Conservation (phyloP, 2,888 invertebrate genomes). For the Harpalus rubripes region DNA sequence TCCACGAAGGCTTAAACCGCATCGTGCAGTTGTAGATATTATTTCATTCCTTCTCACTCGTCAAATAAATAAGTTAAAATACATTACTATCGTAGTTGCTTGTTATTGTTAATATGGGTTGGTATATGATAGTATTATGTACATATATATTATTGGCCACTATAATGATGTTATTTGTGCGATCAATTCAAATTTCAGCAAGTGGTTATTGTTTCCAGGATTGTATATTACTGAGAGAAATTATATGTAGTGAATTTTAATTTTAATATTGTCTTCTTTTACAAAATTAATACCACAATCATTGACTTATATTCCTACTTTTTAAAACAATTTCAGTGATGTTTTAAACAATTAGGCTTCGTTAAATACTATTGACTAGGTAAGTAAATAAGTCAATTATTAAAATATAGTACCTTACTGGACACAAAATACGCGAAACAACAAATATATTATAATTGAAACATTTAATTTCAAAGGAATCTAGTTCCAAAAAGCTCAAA, state of each 20-base stretch:
- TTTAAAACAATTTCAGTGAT: constrained; percentile 46
- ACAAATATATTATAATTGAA: not conserved
- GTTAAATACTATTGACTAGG: constrained; percentile 69
- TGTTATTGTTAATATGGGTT: constrained; percentile 53
- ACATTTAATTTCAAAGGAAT: too few relatives aligned
- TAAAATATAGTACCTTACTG: constrained; percentile 46
- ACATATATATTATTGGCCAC: constrained; percentile 16
- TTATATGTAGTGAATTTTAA: constrained; percentile 35
- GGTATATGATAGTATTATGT: constrained; percentile 60
- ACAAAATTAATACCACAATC: constrained; percentile 66
- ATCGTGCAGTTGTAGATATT: constrained; percentile 53
- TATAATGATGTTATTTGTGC: not conserved
- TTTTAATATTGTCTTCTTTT: constrained; percentile 64
- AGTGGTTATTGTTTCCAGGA: not conserved
- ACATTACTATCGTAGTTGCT: constrained; percentile 26
- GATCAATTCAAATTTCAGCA: not conserved
- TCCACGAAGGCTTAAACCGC: constrained; percentile 62
- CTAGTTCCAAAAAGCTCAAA: too few relatives aligned
- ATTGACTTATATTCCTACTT: constrained; percentile 58
- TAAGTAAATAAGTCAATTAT: constrained; percentile 65
- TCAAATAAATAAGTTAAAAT: constrained; percentile 37
- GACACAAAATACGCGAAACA: not conserved
- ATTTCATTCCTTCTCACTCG: constrained; percentile 59
- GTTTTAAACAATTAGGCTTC: constrained; percentile 67
- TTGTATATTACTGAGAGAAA: constrained; percentile 4